Evolutionary conservation across 2,113 vertebrate genomes (phyloP).

Genomic region (Panthera uncia): DNA sequence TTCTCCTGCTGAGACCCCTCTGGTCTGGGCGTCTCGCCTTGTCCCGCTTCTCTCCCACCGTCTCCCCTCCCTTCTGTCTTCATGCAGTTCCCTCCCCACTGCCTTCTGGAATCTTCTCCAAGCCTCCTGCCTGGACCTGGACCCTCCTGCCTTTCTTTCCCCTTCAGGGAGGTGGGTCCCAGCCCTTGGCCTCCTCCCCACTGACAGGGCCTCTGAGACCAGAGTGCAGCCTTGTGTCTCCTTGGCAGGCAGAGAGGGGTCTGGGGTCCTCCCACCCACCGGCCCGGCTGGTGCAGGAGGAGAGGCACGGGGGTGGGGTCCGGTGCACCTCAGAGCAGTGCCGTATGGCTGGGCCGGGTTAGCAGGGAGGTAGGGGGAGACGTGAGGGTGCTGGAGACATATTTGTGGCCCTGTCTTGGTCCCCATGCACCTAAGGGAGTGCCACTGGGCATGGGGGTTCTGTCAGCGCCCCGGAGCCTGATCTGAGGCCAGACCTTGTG

Average conservation of each 20-base stretch:
- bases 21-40: accelerated
- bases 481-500: not conserved
- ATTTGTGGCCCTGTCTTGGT: not conserved
- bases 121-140: not conserved
- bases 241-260: not conserved
- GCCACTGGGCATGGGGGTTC: not conserved
- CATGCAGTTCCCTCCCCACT: not conserved
- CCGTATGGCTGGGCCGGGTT: not conserved
- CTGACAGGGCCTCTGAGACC: not conserved
- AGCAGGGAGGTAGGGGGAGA: not conserved
- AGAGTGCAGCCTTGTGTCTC: not conserved
- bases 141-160: not conserved
- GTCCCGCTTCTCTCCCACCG: not conserved
- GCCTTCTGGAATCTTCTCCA: not conserved
- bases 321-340: not conserved
- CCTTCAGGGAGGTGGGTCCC: not conserved
- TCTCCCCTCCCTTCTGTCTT: not conserved
- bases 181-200: not conserved
- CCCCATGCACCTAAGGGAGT: not conserved
- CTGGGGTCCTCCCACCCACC: not conserved
- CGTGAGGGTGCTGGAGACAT: accelerated
- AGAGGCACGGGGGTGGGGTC: accelerated
- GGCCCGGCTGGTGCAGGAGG: accelerated
- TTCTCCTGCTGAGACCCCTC: not conserved
- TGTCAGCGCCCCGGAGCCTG: not conserved